Percentiles rank a stretch among this genome's conserved stretches.
Conservation (phyloP, 2,113 vertebrate species). For the Cacatua alba region DNA sequence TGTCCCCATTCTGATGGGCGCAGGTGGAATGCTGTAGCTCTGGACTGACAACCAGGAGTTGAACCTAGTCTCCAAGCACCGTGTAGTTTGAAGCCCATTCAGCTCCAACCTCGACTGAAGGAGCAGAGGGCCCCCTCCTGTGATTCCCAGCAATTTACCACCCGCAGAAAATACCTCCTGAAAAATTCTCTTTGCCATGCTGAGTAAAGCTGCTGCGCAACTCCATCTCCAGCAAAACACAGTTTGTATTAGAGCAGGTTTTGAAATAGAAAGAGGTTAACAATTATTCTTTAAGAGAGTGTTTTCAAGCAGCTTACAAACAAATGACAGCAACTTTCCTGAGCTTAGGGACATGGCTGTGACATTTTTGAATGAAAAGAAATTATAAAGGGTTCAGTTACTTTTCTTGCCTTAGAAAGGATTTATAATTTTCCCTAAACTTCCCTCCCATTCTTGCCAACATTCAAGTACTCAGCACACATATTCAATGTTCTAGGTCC, state of each 20-base stretch:
- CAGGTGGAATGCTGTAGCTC: not conserved
- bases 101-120: not conserved
- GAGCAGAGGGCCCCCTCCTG: not conserved
- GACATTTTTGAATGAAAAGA: conserved; percentile 49
- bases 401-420: conserved; percentile 27
- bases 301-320: conserved; percentile 50
- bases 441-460: conserved; percentile 10
- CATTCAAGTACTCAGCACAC: not conserved
- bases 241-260: not conserved
- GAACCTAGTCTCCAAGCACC: not conserved
- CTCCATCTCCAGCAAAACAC: not conserved
- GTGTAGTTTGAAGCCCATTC: not conserved
- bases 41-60: not conserved
- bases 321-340: conserved; percentile 40
- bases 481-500: not conserved
- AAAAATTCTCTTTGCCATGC: not conserved
- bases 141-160: not conserved
- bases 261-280: conserved; percentile 40
- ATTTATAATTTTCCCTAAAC: not conserved
- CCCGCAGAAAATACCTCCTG: not conserved
- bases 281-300: conserved; percentile 6
- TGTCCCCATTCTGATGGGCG: rapidly evolving
- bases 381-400: conserved; percentile 18
- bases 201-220: not conserved
- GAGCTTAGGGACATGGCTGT: conserved; percentile 23